phyloP scores from a whole-genome alignment of 1,140 invertebrate species.

The Rhyacophila brunnea region DNA sequence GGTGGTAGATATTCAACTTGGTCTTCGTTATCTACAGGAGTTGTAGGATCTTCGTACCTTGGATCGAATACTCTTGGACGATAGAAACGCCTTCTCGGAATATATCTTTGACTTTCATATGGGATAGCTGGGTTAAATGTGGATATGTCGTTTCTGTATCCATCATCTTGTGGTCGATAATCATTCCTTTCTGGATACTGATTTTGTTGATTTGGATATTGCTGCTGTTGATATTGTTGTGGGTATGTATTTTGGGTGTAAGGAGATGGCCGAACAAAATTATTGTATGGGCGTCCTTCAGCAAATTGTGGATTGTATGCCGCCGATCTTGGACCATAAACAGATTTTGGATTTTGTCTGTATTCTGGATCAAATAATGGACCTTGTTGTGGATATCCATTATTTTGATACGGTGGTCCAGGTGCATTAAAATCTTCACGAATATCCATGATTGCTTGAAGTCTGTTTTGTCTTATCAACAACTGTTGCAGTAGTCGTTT shows the following conservation, averaged over 20 bases:
- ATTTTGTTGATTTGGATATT: conserved; percentile 22
- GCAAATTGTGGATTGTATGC: conserved; percentile 13
- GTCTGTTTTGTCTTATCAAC: conserved; percentile 54
- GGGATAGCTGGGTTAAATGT: conserved; percentile 44
- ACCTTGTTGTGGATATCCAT: conserved; percentile 19
- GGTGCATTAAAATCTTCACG: conserved; percentile 45
- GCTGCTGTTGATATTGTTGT: conserved; percentile 22
- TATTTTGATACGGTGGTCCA: conserved; percentile 40
- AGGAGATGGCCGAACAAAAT: conserved; percentile 15
- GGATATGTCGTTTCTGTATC: conserved; percentile 43
- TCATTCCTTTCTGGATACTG: conserved; percentile 44
- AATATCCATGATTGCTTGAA: conserved; percentile 52
- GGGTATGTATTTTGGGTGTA: conserved; percentile 12
- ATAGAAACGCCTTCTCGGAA: conserved; percentile 47
- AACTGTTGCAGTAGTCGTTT: conserved; percentile 58
- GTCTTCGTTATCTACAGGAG: conserved; percentile 48
- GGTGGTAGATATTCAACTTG: conserved; percentile 62
- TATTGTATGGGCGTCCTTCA: conserved; percentile 20
- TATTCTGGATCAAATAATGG: conserved; percentile 33
- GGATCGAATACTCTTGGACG: conserved; percentile 42
- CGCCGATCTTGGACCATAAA: conserved; percentile 15
- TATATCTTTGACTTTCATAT: conserved; percentile 50
- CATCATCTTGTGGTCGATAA: conserved; percentile 40
- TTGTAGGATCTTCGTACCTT: conserved; percentile 40
- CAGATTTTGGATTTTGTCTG: conserved; percentile 32